Evolutionary conservation across 1,140 invertebrate species (phyloP).

Genomic region (Papilio helenus): DNA sequence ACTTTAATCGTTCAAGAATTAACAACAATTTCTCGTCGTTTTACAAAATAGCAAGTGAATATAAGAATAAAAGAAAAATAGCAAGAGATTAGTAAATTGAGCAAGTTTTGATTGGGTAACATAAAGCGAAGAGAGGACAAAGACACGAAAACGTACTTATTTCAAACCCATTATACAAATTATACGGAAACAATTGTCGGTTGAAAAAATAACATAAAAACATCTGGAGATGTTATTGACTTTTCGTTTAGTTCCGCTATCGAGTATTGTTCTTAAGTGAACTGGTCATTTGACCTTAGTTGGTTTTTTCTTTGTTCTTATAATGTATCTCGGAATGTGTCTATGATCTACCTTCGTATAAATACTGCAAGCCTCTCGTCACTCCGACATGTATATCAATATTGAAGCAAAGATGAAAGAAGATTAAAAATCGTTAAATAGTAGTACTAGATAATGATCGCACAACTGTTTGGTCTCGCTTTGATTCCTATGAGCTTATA

Average conservation of each 20-base stretch:
- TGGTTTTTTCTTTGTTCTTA: conserved; percentile 33
- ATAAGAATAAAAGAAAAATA: no score
- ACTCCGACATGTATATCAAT: no score
- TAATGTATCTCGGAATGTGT: conserved; percentile 28
- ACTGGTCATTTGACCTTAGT: conserved; percentile 34
- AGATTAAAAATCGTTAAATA: no score
- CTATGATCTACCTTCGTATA: no score
- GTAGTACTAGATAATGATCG: no score
- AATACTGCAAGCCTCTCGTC: no score
- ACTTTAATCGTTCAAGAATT: no score
- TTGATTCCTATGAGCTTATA: no score
- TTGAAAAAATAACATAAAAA: conserved; percentile 43
- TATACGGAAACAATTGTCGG: conserved; percentile 44
- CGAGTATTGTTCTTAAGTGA: conserved; percentile 46
- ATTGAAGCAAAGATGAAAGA: no score
- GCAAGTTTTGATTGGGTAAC: not conserved
- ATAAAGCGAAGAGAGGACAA: not conserved
- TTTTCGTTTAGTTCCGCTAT: conserved; percentile 41
- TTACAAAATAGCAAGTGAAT: no score
- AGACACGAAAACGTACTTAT: conserved; percentile 32
- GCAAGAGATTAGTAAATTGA: not conserved
- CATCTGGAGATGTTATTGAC: conserved; percentile 49
- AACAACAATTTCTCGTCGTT: no score
- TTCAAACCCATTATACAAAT: conserved; percentile 1
- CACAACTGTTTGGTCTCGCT: no score